A percentile compares a stretch with the other conserved stretches of the same genome.
phyloP scores from a whole-genome alignment of 2,113 vertebrate genomes.

The Chrysemys picta region DNA sequence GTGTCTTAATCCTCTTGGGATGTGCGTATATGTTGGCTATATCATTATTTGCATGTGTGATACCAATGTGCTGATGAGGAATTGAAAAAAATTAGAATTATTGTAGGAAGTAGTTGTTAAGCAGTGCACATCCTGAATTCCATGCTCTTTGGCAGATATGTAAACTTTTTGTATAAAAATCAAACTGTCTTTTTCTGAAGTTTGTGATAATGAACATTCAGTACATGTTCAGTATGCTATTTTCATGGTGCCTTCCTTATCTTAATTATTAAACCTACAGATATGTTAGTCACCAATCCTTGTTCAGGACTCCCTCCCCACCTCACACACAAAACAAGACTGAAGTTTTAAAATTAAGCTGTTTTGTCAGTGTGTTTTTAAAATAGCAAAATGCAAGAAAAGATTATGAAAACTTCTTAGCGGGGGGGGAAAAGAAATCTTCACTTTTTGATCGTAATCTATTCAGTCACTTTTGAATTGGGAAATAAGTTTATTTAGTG shows the following conservation, averaged over 20 bases:
- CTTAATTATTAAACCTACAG: neutral
- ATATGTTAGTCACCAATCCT: neutral
- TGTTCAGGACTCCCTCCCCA: neutral
- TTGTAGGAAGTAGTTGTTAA: neutral
- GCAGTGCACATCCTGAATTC: neutral
- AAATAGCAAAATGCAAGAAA: neutral
- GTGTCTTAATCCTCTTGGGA: neutral
- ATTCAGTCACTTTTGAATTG: neutral
- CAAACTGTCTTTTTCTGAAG: neutral
- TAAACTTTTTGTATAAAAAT: neutral
- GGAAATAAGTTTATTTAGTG: neutral
- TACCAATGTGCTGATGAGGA: neutral
- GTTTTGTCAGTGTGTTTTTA: too few relatives aligned
- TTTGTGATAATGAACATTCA: neutral
- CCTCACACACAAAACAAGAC: too few relatives aligned
- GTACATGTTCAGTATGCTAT: neutral
- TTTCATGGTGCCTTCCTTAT: neutral
- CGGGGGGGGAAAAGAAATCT: neutral
- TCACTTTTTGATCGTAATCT: neutral
- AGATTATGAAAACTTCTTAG: neutral
- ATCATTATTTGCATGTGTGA: too few relatives aligned
- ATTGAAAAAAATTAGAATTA: neutral
- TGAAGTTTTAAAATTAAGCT: too few relatives aligned
- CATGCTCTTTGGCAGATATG: neutral
- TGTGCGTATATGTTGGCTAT: neutral